These are phyloP conservation scores for Gallinago stenura DNA, from an alignment of 2,797 vertebrate genomes.

Conservation along the genomic window DNA sequence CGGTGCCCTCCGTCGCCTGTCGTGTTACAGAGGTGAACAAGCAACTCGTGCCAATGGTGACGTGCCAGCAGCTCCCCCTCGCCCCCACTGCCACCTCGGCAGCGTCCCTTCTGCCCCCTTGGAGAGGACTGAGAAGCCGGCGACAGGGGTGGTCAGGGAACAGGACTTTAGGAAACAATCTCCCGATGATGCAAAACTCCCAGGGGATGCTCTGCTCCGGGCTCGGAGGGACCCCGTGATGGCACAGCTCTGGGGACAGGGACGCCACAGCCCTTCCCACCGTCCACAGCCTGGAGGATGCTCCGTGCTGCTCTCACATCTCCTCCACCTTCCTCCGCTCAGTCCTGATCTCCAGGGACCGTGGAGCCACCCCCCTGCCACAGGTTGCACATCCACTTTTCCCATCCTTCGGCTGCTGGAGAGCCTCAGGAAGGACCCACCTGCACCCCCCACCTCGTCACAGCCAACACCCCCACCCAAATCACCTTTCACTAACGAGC, in stretches of 20 bases:
- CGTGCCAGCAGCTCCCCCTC: slow-evolving; percentile 1
- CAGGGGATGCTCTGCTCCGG: background rate
- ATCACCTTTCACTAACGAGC: rapidly evolving
- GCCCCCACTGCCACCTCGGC: background rate
- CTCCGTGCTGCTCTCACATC: background rate
- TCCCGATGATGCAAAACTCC: background rate
- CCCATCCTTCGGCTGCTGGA: background rate
- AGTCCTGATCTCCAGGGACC: background rate
- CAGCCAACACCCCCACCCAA: background rate
- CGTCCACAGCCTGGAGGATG: background rate
- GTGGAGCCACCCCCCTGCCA: background rate
- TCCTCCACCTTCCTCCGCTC: rapidly evolving
- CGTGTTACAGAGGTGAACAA: slow-evolving; percentile 42
- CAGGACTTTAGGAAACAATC: background rate
- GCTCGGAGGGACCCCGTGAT: rapidly evolving
- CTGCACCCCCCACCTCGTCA: rapidly evolving
- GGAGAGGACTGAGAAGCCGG: background rate
- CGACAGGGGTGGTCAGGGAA: background rate
- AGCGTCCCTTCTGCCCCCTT: background rate
- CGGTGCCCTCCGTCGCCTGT: background rate
- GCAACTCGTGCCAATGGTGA: slow-evolving; percentile 47
- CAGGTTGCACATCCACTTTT: background rate
- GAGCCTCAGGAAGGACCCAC: slow-evolving; percentile 8
- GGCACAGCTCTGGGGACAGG: background rate
- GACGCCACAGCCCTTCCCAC: background rate